phyloP scores from a whole-genome alignment of 2,888 invertebrate genomes.

The Agrochola lota region DNA sequence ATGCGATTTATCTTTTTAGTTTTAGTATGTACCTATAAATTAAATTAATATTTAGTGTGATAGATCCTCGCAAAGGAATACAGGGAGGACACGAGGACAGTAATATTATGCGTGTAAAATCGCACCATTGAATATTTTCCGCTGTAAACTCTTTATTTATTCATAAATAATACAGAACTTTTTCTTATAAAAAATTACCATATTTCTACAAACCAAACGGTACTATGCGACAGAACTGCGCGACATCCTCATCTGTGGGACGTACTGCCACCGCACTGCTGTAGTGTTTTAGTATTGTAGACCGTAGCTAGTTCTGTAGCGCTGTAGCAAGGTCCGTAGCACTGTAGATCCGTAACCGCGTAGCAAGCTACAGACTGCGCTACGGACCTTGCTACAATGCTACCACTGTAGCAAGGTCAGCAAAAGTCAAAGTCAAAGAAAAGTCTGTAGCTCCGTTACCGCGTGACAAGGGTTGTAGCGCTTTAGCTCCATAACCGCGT shows the following conservation, averaged over 20 bases:
- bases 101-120: background rate
- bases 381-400: no score
- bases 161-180: no score
- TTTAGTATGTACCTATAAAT: background rate
- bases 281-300: background rate
- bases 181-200: background rate
- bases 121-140: background rate
- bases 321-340: background rate
- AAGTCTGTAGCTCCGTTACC: no score
- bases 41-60: background rate
- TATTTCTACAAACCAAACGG: background rate
- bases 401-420: no score
- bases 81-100: background rate
- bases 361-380: no score
- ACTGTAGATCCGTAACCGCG: background rate
- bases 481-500: no score
- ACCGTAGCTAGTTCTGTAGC: background rate
- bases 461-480: no score
- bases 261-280: background rate
- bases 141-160: background rate
- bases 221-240: background rate
- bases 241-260: background rate
- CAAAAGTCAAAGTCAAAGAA: no score
- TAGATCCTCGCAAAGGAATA: background rate
- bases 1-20: background rate